Evolutionary conservation across 2,888 invertebrate genomes (phyloP).

Genomic region (Epinotia brunnichana): DNA sequence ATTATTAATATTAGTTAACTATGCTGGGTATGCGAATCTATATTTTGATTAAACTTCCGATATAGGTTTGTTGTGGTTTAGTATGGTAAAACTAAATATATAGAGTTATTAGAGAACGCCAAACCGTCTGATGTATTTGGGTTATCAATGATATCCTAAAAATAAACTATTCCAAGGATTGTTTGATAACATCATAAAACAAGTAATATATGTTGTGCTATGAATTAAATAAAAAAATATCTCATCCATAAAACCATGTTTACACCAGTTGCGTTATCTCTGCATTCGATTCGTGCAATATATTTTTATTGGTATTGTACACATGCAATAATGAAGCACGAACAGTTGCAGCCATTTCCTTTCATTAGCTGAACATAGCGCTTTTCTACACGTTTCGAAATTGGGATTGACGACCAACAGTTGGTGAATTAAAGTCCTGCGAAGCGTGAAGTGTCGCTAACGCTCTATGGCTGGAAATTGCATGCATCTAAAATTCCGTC

Average conservation of each 20-base stretch:
- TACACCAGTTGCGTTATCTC: neutral
- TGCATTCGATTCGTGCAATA: neutral
- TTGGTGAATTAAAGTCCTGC: conserved; percentile 39
- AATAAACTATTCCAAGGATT: neutral
- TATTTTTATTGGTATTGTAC: neutral
- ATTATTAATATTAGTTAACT: too few relatives aligned
- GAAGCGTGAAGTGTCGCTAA: conserved; percentile 36
- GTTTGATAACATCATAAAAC: neutral
- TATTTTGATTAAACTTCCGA: too few relatives aligned
- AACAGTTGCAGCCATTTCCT: conserved; percentile 25
- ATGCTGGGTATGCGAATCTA: too few relatives aligned
- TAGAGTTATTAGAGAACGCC: too few relatives aligned
- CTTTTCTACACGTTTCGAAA: conserved; percentile 24
- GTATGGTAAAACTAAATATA: too few relatives aligned
- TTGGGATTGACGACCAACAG: conserved; percentile 36
- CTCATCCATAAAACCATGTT: neutral
- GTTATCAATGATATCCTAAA: too few relatives aligned
- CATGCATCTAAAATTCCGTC: conserved; percentile 60
- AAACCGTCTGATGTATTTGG: neutral
- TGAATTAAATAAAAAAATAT: neutral
- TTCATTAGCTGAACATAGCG: conserved; percentile 19
- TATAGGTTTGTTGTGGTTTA: too few relatives aligned
- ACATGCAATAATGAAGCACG: conserved; percentile 1
- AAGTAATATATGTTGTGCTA: neutral
- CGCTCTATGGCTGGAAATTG: conserved; percentile 44